Base-by-base conservation (phyloP, 2,797 vertebrate species). In the Lithobates pipiens region DNA sequence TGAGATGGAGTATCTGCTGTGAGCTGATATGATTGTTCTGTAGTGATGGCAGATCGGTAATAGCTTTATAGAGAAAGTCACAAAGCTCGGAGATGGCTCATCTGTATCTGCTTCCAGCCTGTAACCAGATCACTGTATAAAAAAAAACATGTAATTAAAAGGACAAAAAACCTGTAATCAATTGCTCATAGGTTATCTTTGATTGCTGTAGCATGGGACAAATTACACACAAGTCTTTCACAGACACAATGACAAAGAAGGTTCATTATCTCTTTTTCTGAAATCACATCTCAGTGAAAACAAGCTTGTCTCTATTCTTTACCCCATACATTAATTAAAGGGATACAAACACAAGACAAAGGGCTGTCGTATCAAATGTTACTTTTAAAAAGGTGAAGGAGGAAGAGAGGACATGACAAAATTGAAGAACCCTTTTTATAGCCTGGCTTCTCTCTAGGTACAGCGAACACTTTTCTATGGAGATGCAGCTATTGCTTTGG, bases 121-220 rank as follows among this genome's bases (percentile, higher is more conserved):
- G 90, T 92, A 94, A 93, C 92, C 89, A 91, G 91, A 92, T 90
- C 91, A 87, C 87, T 89, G 89, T 93, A 92, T 92, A 93, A 92
- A 34, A 92, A 93, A 92, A 93, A 94, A 93, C 93, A 93, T 92
- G 92, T 92, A 94, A 94, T 93, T 93, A 93, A 94, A 93, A 93
- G 89, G 90, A 89, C 89, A 90, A 94, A 93, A 82, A 93, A 92
- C 90, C 91, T 89, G 10, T 93, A 95, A 95, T 95, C 93, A 94
- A 91, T 94, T 93, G 91, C 84, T 69, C 86, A 90, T 86, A 85
- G 82, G 91, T 95, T 95, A 95, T 93, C 93, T 95, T 92, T 92
- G 91, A 94, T 93, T 93, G 92, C 91, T 93, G 91, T 93, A 91
- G 91, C 93, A 93, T 90, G 89, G 89, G 89, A 91, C 93, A 92